These are phyloP conservation scores for Ametastegia equiseti DNA, from an alignment of 2,888 invertebrate genomes.

Conservation along the genomic window DNA sequence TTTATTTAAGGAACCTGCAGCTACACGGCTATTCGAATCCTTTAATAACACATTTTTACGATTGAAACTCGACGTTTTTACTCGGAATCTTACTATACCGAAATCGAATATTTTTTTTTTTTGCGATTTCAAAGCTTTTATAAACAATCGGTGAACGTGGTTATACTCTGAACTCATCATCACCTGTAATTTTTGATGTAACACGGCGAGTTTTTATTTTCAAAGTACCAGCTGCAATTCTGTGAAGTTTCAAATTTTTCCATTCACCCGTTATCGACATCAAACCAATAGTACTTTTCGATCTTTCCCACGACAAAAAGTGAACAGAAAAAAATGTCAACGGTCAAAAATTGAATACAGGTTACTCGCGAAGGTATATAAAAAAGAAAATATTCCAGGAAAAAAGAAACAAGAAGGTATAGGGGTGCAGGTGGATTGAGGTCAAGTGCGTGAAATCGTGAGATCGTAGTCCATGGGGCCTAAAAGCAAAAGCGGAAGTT, in stretches of 20 bases:
- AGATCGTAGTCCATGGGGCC: not conserved
- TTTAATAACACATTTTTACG: not conserved
- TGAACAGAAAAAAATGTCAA: no score
- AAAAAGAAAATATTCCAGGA: not conserved
- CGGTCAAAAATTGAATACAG: not conserved
- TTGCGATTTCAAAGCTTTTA: not conserved
- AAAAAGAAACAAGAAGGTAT: not conserved
- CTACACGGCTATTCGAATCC: not conserved
- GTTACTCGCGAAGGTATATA: not conserved
- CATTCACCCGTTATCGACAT: no score
- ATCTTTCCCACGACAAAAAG: no score
- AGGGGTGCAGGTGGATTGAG: not conserved
- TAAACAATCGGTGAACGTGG: no score
- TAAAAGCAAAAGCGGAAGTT: not conserved
- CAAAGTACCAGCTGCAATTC: no score
- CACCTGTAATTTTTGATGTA: no score
- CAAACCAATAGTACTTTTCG: no score
- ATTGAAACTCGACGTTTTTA: slow-evolving; percentile 3
- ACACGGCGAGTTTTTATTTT: no score
- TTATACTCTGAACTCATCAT: no score
- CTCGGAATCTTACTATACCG: not conserved
- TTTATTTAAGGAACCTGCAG: not conserved
- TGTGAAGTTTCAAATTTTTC: no score
- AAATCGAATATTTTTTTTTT: no score
- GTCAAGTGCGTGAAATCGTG: slow-evolving; percentile 11